These are phyloP conservation scores for Drosophila obscura DNA, from an alignment of 1,140 invertebrate species.

Conservation along the genomic window DNA sequence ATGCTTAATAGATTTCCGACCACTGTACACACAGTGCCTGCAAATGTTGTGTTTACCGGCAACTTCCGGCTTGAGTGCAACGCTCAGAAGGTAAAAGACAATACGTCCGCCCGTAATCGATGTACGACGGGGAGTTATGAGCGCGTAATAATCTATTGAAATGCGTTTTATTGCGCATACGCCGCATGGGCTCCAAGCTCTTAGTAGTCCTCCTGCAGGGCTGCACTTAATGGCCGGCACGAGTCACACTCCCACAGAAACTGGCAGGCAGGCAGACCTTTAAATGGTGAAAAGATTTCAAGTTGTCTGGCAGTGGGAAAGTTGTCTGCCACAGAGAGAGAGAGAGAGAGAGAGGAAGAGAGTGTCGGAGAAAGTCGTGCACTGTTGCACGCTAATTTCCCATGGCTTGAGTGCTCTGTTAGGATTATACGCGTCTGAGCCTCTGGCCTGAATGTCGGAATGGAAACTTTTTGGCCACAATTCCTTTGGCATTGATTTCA, in stretches of 20 bases:
- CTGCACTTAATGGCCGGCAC: slow-evolving; percentile 70
- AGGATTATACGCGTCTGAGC: slow-evolving; percentile 59
- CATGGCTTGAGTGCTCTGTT: slow-evolving; percentile 30
- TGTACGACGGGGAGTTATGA: slow-evolving; percentile 60
- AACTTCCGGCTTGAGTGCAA: slow-evolving; percentile 56
- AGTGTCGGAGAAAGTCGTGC: slow-evolving; percentile 35
- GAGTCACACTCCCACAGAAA: slow-evolving; percentile 38
- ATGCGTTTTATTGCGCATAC: slow-evolving; percentile 75
- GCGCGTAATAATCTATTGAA: slow-evolving; percentile 75
- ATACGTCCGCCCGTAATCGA: slow-evolving; percentile 49
- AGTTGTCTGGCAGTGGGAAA: slow-evolving; percentile 4
- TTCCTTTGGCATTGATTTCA: slow-evolving; percentile 47
- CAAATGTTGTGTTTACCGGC: slow-evolving; percentile 72
- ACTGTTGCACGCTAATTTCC: slow-evolving; percentile 66
- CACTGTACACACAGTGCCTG: slow-evolving; percentile 37
- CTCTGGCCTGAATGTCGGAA: neutral
- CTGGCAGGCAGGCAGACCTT: slow-evolving; percentile 52
- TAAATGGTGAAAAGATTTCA: slow-evolving; percentile 20
- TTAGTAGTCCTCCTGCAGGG: slow-evolving; percentile 34
- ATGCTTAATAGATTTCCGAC: neutral
- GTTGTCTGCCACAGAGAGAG: neutral
- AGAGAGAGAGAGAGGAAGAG: neutral
- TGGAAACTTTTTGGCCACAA: slow-evolving; percentile 28
- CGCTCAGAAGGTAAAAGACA: slow-evolving; percentile 42
- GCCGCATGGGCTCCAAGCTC: slow-evolving; percentile 34